phyloP scores from a whole-genome alignment of 1,140 invertebrate species.

The Neodiprion virginianus region DNA sequence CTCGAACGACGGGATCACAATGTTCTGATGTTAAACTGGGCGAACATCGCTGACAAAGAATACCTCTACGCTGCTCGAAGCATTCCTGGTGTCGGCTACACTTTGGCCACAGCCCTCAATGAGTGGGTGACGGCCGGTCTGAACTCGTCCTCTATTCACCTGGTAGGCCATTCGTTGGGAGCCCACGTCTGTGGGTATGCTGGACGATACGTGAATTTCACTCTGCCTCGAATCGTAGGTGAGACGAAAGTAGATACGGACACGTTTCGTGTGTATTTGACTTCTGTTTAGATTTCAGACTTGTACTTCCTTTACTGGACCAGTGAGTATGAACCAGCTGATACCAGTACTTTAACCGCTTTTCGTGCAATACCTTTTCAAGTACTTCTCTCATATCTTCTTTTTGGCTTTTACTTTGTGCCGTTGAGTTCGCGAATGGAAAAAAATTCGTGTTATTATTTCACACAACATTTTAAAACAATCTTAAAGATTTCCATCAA shows the following conservation, averaged over 20 bases:
- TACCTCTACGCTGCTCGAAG: slow-evolving; percentile 65
- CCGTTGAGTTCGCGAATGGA: no score
- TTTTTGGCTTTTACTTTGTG: no score
- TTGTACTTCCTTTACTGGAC: no score
- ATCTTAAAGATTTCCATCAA: neutral
- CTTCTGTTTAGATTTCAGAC: no score
- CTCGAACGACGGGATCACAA: slow-evolving; percentile 48
- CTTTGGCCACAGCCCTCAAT: slow-evolving; percentile 28
- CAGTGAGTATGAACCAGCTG: neutral
- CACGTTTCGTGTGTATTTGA: no score
- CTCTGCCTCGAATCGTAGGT: slow-evolving; percentile 53
- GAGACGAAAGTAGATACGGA: slow-evolving; percentile 15
- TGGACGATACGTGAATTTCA: slow-evolving; percentile 57
- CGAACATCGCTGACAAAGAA: slow-evolving; percentile 64
- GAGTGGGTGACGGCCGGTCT: slow-evolving; percentile 22
- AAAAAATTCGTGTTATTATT: no score
- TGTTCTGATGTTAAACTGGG: slow-evolving; percentile 66
- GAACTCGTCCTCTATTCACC: slow-evolving; percentile 63
- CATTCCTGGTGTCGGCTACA: slow-evolving; percentile 55
- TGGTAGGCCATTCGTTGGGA: slow-evolving; percentile 80
- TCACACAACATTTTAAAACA: no score
- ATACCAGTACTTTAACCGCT: neutral
- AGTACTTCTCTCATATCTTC: no score
- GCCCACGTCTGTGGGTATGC: slow-evolving; percentile 75
- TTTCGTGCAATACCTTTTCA: no score